Conservation (phyloP, 2,888 invertebrate genomes). For the Mythimna ferrago region DNA sequence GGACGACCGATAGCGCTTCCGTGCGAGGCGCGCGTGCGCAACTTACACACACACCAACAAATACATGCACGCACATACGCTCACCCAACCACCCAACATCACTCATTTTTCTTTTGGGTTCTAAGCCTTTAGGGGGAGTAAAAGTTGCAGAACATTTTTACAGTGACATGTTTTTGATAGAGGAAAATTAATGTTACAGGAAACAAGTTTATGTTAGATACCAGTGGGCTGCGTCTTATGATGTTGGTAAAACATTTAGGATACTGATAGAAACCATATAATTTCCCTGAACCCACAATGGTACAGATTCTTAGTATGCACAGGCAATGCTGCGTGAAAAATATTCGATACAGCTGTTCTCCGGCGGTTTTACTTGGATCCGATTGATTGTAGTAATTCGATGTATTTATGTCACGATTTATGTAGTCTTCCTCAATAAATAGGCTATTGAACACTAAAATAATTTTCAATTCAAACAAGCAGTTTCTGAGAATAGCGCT, state of each 20-base stretch:
- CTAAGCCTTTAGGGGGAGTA: not conserved
- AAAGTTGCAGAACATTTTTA: not conserved
- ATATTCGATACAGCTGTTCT: too few species aligned
- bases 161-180: not conserved
- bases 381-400: too few species aligned
- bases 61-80: constrained; percentile 15
- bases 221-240: not conserved
- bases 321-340: not conserved
- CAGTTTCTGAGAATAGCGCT: too few species aligned
- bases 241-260: not conserved
- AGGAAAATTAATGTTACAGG: not conserved
- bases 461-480: too few species aligned
- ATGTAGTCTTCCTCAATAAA: too few species aligned
- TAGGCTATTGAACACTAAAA: too few species aligned
- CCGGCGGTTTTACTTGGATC: too few species aligned
- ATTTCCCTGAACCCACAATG: not conserved
- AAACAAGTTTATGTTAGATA: not conserved
- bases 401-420: too few species aligned
- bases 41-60: constrained; percentile 17
- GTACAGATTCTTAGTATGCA: not conserved
- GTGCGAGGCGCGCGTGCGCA: constrained; percentile 70
- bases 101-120: constrained; percentile 23
- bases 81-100: constrained; percentile 23
- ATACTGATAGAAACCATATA: not conserved
- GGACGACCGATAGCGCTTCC: constrained; percentile 84